Evolutionary conservation across 2,113 vertebrate species (phyloP).

Genomic region (Strix uralensis): DNA sequence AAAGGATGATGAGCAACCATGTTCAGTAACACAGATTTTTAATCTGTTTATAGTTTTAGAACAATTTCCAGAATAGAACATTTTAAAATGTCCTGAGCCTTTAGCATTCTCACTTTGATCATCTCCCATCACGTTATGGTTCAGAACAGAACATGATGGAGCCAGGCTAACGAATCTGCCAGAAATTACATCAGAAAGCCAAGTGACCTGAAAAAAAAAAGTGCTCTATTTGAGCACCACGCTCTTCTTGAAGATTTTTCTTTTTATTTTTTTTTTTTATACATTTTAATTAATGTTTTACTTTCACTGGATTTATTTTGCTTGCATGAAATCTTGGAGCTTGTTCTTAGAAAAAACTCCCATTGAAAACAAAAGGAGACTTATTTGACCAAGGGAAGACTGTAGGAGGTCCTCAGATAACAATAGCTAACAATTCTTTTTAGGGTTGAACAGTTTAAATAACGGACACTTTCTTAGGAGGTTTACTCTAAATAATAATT

Average conservation of each 20-base stretch:
- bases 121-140: constrained; percentile 46
- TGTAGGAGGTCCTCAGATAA: not conserved
- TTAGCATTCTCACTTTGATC: constrained; percentile 65
- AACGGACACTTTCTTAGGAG: not conserved
- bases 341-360: not conserved
- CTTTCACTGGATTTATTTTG: not conserved
- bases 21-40: constrained; percentile 53
- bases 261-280: not conserved
- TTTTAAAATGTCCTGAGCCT: constrained; percentile 57
- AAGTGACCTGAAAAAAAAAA: constrained; percentile 30
- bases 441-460: not conserved
- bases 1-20: constrained; percentile 46
- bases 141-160: constrained; percentile 55
- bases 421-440: constrained; percentile 11
- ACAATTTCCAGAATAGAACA: constrained; percentile 61
- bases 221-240: not conserved
- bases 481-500: constrained; percentile 17
- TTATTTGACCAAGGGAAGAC: not conserved
- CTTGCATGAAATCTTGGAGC: not conserved
- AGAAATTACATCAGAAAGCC: constrained; percentile 61
- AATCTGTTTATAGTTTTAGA: constrained; percentile 63
- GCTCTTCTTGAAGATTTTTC: not conserved
- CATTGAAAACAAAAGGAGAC: constrained; percentile 16
- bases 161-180: constrained; percentile 55
- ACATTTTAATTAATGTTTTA: constrained; percentile 23